A percentile compares a stretch with the other conserved stretches of the same genome.
Conservation (phyloP, 2,113 vertebrate species). For the Lanius collurio region DNA sequence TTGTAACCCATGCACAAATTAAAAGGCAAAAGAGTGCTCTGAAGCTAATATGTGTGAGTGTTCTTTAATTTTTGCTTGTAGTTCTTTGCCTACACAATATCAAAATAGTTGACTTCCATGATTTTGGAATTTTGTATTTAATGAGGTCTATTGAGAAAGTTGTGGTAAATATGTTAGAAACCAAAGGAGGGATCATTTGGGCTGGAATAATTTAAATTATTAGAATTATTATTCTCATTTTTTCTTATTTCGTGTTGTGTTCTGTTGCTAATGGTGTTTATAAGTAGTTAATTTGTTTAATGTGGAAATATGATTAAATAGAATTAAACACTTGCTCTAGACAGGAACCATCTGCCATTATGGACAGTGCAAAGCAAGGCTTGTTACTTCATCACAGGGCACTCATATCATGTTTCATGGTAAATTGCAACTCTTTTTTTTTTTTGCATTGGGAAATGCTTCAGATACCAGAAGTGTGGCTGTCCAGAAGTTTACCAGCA, state of each 20-base stretch:
- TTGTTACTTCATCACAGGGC: neutral
- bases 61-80: neutral
- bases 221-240: neutral
- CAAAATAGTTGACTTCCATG: neutral
- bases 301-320: neutral
- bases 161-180: neutral
- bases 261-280: neutral
- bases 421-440: neutral
- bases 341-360: neutral
- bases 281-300: neutral
- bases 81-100: neutral
- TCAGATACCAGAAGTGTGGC: neutral
- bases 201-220: neutral
- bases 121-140: neutral
- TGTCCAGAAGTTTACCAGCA: neutral
- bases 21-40: neutral
- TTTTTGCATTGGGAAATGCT: neutral
- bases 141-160: rapidly evolving
- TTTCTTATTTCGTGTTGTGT: neutral
- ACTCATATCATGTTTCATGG: neutral
- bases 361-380: neutral
- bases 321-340: neutral
- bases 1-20: neutral
- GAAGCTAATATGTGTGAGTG: neutral
- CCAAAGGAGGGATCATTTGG: neutral